These are phyloP conservation scores for Drosophila colorata DNA, from an alignment of 2,888 invertebrate genomes.

Conservation along the genomic window DNA sequence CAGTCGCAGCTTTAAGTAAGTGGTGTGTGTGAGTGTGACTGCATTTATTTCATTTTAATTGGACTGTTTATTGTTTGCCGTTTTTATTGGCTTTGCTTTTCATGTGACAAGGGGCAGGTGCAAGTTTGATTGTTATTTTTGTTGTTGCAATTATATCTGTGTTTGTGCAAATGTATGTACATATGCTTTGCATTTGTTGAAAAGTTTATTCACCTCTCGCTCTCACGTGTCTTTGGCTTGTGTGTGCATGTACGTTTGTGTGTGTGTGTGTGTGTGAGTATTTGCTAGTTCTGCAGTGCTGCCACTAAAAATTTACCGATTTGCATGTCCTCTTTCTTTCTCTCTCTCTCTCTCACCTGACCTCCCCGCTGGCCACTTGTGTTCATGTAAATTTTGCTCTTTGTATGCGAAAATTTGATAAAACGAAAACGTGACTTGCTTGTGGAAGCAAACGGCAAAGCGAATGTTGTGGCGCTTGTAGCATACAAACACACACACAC, in stretches of 20 bases:
- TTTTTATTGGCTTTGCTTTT: conserved; percentile 46
- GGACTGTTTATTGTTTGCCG: conserved; percentile 63
- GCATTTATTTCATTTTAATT: conserved; percentile 71
- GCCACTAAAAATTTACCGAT: conserved; percentile 57
- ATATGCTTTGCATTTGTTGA: conserved; percentile 45
- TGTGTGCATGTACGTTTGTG: conserved; percentile 8
- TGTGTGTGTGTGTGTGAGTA: conserved; percentile 24
- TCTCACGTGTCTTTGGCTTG: conserved; percentile 65
- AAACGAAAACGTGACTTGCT: conserved; percentile 81
- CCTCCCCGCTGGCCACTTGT: conserved; percentile 43
- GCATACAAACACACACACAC: conserved; percentile 21
- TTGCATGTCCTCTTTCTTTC: conserved; percentile 45
- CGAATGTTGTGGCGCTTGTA: conserved; percentile 26
- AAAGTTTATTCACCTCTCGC: conserved; percentile 76
- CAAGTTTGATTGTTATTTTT: conserved; percentile 25
- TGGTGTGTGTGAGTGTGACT: conserved; percentile 20
- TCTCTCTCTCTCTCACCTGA: conserved; percentile 5
- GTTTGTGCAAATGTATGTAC: conserved; percentile 17
- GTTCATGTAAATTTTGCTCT: conserved; percentile 72
- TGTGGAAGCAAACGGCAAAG: conserved; percentile 45
- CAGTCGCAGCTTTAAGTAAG: conserved; percentile 12
- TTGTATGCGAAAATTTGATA: conserved; percentile 78
- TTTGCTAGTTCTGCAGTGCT: conserved; percentile 58
- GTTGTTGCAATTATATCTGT: conserved; percentile 16
- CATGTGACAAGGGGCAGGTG: conserved; percentile 43